phyloP scores from a whole-genome alignment of 2,888 invertebrate genomes.

The Melieria picta region DNA sequence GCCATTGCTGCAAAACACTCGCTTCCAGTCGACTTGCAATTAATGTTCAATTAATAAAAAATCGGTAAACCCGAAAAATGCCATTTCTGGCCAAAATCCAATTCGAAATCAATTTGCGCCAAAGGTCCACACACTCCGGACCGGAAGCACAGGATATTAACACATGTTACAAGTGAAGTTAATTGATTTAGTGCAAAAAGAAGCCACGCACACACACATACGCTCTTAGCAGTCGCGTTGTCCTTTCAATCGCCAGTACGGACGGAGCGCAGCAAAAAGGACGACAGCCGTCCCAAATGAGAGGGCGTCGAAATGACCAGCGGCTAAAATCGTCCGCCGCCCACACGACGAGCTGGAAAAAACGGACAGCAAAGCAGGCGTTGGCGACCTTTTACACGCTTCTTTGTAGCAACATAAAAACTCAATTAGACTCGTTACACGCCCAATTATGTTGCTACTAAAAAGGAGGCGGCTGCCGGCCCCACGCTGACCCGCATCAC shows the following conservation, averaged over 20 bases:
- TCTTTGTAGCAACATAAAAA: constrained; percentile 58
- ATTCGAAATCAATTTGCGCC: constrained; percentile 39
- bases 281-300: constrained; percentile 17
- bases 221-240: constrained; percentile 10
- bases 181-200: constrained; percentile 56
- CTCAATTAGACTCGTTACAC: constrained; percentile 66
- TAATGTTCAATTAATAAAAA: constrained; percentile 35
- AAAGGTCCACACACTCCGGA: constrained; percentile 16
- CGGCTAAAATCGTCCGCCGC: constrained; percentile 50
- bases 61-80: constrained; percentile 33
- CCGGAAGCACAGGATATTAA: constrained; percentile 59
- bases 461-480: not conserved
- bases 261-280: not conserved
- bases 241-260: not conserved
- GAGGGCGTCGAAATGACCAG: constrained; percentile 59
- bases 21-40: constrained; percentile 16
- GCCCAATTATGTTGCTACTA: constrained; percentile 56
- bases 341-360: not conserved
- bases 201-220: constrained; percentile 49
- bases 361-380: too few species aligned
- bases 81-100: constrained; percentile 39
- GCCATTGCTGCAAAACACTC: too few species aligned
- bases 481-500: not conserved
- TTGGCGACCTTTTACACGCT: constrained; percentile 23
- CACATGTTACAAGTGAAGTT: constrained; percentile 58